A percentile compares a stretch with the other conserved stretches of the same genome.
Evolutionary conservation across 2,113 vertebrate species (phyloP).

Genomic region (Verasper variegatus): DNA sequence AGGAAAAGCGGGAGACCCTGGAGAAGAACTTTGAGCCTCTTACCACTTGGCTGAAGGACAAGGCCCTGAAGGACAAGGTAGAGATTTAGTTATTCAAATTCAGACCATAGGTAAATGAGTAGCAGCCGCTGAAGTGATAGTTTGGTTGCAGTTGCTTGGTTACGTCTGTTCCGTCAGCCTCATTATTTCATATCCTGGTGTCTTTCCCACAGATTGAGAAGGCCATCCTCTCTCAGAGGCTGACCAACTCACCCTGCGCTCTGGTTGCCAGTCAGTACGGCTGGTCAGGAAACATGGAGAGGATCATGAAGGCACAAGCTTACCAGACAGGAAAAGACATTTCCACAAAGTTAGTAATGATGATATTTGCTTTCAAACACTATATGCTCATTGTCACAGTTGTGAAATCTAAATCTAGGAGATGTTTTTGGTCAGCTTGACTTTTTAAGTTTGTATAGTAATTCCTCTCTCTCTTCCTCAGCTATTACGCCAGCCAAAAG

Average conservation of each 20-base stretch:
- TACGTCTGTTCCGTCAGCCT: not conserved
- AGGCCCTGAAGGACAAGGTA: slow-evolving; percentile 95
- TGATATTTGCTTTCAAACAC: not conserved
- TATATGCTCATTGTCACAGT: not conserved
- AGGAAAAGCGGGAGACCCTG: slow-evolving; percentile 90
- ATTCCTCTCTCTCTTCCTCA: slow-evolving; percentile 55
- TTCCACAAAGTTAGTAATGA: slow-evolving; percentile 90
- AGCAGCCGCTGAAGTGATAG: not conserved
- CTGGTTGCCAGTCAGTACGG: slow-evolving; percentile 98
- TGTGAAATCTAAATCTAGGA: not conserved
- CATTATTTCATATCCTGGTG: not conserved
- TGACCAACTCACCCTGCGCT: slow-evolving; percentile 94
- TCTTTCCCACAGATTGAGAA: slow-evolving; percentile 91
- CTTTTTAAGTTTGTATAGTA: not conserved
- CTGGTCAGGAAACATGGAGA: slow-evolving; percentile 99
- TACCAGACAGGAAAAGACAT: slow-evolving; percentile 99
- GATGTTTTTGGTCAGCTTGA: not conserved
- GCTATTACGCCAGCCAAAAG: slow-evolving; percentile 98
- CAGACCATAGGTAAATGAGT: not conserved
- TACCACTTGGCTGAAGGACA: slow-evolving; percentile 97
- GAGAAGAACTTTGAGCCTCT: slow-evolving; percentile 97
- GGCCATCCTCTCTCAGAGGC: slow-evolving; percentile 93
- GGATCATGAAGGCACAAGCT: slow-evolving; percentile 99
- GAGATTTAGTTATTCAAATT: not conserved
- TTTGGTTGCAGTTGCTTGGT: not conserved